These are phyloP conservation scores for Heterodera filipjevi DNA, from an alignment of 2,888 invertebrate species.

Conservation along the genomic window DNA sequence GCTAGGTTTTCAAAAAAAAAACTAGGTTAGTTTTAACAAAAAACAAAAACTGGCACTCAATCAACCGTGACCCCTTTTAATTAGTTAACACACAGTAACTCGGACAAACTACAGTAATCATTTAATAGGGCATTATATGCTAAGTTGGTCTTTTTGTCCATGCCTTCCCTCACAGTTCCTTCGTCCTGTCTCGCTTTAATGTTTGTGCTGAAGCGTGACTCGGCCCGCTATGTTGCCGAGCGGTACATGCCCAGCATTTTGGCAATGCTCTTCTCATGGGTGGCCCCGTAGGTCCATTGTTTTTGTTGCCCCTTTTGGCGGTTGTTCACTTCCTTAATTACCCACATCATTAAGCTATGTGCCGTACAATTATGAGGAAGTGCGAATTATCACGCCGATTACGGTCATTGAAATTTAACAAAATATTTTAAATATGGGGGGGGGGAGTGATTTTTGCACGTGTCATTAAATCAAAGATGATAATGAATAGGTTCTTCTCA, in stretches of 20 bases:
- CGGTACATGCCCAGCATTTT: constrained; percentile 52
- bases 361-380: constrained; percentile 64
- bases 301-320: background rate
- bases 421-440: no score
- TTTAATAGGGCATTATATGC: no score
- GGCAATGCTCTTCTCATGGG: constrained; percentile 62
- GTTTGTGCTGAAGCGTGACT: constrained; percentile 58
- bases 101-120: no score
- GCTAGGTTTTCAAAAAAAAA: no score
- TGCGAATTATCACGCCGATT: constrained; percentile 64
- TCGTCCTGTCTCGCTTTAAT: constrained; percentile 59
- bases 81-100: no score
- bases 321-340: background rate
- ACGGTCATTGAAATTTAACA: constrained; percentile 46
- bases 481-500: constrained; percentile 54
- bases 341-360: constrained; percentile 56
- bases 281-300: constrained; percentile 55
- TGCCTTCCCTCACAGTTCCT: constrained; percentile 44
- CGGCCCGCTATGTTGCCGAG: constrained; percentile 60
- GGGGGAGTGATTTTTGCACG: no score
- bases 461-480: background rate
- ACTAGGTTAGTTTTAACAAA: no score
- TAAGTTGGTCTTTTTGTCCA: no score
- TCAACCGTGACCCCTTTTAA: constrained; percentile 24
- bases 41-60: constrained; percentile 20